phyloP scores from a whole-genome alignment of 2,797 vertebrate species.

The Microcaecilia unicolor region DNA sequence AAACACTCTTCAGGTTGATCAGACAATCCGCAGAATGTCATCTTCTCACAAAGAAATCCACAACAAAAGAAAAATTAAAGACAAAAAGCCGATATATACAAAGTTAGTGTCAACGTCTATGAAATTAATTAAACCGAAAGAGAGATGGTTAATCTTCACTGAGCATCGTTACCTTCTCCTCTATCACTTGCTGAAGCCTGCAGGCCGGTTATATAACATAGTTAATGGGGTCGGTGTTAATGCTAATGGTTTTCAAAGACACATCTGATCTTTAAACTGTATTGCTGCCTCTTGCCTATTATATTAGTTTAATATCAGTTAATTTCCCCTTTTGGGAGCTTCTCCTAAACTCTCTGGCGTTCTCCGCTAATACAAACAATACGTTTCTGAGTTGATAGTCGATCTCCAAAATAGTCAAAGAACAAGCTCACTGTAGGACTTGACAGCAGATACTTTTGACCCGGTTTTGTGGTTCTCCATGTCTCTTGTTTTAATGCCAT shows the following conservation, averaged over 20 bases:
- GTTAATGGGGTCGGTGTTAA: constrained; percentile 14
- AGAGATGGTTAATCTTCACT: constrained; percentile 6
- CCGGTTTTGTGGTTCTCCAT: too few species aligned
- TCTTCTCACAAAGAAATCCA: constrained; percentile 3
- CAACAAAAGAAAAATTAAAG: constrained; percentile 5
- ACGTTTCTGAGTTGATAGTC: constrained; percentile 20
- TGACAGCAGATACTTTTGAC: too few species aligned
- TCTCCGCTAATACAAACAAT: constrained; percentile 23
- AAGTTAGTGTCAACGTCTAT: background rate
- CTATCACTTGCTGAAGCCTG: background rate
- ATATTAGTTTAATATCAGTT: constrained; percentile 34
- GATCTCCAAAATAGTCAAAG: background rate
- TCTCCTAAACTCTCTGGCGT: constrained; percentile 14
- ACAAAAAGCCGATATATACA: background rate
- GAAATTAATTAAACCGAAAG: background rate
- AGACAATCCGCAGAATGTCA: too few species aligned
- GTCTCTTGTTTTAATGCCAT: too few species aligned
- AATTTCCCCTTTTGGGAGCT: constrained; percentile 22
- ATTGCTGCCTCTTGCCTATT: constrained; percentile 25
- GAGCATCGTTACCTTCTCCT: constrained; percentile 1
- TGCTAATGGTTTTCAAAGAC: constrained; percentile 16
- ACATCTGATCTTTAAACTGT: constrained; percentile 23
- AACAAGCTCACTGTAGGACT: too few species aligned
- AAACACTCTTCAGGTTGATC: too few species aligned
- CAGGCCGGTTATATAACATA: constrained; percentile 1